These are phyloP conservation scores for Aspidiotus rigidus DNA, from an alignment of 2,888 invertebrate species.

Conservation along the genomic window DNA sequence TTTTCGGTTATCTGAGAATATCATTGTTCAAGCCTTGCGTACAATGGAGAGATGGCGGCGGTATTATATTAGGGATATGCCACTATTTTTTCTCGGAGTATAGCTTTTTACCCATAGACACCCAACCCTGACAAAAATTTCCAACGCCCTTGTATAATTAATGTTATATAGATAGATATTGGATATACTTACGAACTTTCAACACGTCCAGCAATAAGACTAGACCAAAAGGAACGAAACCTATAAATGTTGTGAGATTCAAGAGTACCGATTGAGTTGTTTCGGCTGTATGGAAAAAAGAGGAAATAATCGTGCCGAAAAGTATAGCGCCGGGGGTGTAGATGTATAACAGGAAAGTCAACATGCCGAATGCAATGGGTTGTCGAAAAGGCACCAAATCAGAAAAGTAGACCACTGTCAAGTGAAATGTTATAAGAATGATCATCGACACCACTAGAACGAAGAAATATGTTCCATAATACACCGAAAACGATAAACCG, in stretches of 20 bases:
- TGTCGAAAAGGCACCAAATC: constrained; percentile 61
- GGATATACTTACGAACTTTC: constrained; percentile 52
- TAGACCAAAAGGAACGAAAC: constrained; percentile 63
- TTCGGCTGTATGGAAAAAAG: constrained; percentile 72
- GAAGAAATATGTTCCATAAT: constrained; percentile 65
- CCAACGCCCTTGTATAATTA: constrained; percentile 40
- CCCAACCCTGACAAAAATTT: constrained; percentile 47
- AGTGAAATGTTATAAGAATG: constrained; percentile 55
- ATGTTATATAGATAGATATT: constrained; percentile 37
- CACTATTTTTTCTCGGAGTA: no score
- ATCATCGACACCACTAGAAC: constrained; percentile 61
- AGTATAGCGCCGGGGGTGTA: constrained; percentile 68
- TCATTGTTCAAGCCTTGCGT: no score
- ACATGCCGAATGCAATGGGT: constrained; percentile 58
- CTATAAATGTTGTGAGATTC: constrained; percentile 63
- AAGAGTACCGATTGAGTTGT: constrained; percentile 72
- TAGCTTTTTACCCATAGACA: no score
- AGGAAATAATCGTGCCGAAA: constrained; percentile 66
- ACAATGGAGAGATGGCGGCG: no score
- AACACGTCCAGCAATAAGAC: constrained; percentile 64
- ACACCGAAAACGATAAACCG: constrained; percentile 64
- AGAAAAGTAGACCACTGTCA: constrained; percentile 50
- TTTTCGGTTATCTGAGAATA: no score
- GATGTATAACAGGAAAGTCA: constrained; percentile 56
- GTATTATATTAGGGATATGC: no score